Base-by-base conservation (phyloP, 2,113 vertebrate species). In the Oreotrochilus melanogaster region DNA sequence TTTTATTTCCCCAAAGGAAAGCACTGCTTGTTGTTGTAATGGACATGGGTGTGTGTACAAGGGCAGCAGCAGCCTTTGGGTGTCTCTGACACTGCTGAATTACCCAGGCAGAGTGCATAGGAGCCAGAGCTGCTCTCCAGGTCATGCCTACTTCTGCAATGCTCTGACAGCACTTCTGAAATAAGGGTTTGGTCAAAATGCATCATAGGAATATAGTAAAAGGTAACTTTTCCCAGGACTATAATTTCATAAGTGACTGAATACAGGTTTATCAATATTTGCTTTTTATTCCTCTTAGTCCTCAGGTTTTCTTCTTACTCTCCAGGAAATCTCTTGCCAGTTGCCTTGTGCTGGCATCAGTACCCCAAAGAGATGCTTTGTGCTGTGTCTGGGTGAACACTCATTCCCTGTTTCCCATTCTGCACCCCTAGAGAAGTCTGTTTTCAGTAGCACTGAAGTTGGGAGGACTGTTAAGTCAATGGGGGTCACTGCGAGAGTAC, bases 41-140 rank as follows among this genome's bases (percentile, higher is more conserved):
- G 47, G 51, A 17, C 57, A 51, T 0, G 2, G 45, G 30, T 24
- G 30, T 28, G 14, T 18, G 23, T 0, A 1, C 6, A 33, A 75
- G n/a, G 21, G 15, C 0, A 0, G 47, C 43, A 64, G 43, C 37
- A 85, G 47, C 31, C 31, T 78, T 27, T 23, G 25, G 3, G 37
- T 35, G 18, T 51, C 93, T 62, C 47, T 71, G 60, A 66, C 22
- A 64, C 14, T 19, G 9, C 18, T 47, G 66, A 56, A 56, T 45
- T 89, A 50, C 28, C 37, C 30, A 48, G 18, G 30, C 37, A 75
- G 53, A 72, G n/a, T 11, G 22, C 13, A 8, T 21, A 37, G 65
- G 39, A 92, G 27, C 35, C 48, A 69, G 50, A 79, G 39, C 11
- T 84, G 37, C 30, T 81, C 39, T 87, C 65, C n/a, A 19, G 4